Evolutionary conservation across 2,797 vertebrate genomes (phyloP).

Genomic region (Dermochelys coriacea): DNA sequence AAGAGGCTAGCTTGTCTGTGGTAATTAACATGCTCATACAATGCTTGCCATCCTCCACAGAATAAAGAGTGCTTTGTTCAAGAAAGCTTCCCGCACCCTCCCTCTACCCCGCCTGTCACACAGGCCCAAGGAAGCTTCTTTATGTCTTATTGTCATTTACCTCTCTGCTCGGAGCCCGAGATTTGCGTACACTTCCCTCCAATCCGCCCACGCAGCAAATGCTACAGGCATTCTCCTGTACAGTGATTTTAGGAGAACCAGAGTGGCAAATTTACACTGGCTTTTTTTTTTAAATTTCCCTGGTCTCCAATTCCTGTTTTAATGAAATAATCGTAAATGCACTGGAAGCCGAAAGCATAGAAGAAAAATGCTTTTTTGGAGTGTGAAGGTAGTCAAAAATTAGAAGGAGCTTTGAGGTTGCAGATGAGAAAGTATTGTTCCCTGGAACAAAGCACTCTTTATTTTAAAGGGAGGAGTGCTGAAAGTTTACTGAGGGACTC

Average conservation of each 20-base stretch:
- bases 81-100: neutral
- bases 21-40: neutral
- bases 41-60: neutral
- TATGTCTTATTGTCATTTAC: neutral
- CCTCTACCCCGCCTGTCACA: neutral
- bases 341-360: neutral
- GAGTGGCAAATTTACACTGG: neutral
- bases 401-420: conserved; percentile 41
- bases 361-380: neutral
- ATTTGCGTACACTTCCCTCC: neutral
- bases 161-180: fast-evolving
- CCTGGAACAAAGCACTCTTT: conserved; percentile 47
- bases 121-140: neutral
- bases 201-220: neutral
- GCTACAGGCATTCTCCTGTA: neutral
- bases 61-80: neutral
- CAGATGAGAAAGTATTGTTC: neutral
- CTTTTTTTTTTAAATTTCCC: fast-evolving
- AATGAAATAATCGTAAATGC: neutral
- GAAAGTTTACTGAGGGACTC: conserved; percentile 55
- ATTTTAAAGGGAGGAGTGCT: conserved; percentile 47
- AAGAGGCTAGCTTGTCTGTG: neutral
- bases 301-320: neutral
- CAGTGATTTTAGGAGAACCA: neutral
- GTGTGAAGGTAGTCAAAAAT: conserved; percentile 32